Base-by-base conservation (phyloP, 2,888 invertebrate species). In the Odiellus spinosus region DNA sequence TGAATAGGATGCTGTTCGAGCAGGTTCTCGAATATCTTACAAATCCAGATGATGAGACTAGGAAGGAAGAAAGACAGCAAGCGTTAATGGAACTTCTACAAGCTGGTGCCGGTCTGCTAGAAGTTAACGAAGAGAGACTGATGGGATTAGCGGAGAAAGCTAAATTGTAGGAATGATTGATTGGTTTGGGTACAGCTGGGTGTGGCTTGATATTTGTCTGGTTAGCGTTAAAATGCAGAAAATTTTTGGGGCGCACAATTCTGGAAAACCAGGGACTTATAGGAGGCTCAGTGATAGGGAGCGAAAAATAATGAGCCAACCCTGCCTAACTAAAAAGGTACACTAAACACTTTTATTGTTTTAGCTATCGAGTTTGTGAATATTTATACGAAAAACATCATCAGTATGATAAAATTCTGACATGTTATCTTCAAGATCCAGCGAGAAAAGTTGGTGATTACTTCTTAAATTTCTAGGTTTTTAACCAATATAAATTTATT, bases 291-390 rank as follows among this genome's bases (percentile, higher is more conserved):
- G n/a, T n/a, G n/a, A n/a, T n/a, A n/a, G n/a, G n/a, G n/a, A n/a
- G n/a, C n/a, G n/a, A n/a, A n/a, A n/a, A n/a, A n/a, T n/a, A n/a
- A n/a, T n/a, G n/a, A n/a, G n/a, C n/a, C n/a, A n/a, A n/a, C n/a
- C n/a, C n/a, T n/a, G n/a, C n/a, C n/a, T n/a, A n/a, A n/a, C n/a
- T n/a, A n/a, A n/a, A n/a, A n/a, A n/a, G n/a, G n/a, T n/a, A n/a
- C n/a, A n/a, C n/a, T n/a, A n/a, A n/a, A n/a, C n/a, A n/a, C n/a
- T n/a, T n/a, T n/a, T n/a, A n/a, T n/a, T n/a, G n/a, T n/a, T n/a
- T 18, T 61, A 74, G 81, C 62, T 80, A 74, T 60, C 73, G 75
- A 51, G 79, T 82, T 0, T 77, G 78, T 58, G 80, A 82, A 61
- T 70, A 75, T 60, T 63, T 83, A 42, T 74, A 81, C 59, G 77